These are phyloP conservation scores for Varroa destructor DNA, from an alignment of 1,140 invertebrate species.

Conservation along the genomic window DNA sequence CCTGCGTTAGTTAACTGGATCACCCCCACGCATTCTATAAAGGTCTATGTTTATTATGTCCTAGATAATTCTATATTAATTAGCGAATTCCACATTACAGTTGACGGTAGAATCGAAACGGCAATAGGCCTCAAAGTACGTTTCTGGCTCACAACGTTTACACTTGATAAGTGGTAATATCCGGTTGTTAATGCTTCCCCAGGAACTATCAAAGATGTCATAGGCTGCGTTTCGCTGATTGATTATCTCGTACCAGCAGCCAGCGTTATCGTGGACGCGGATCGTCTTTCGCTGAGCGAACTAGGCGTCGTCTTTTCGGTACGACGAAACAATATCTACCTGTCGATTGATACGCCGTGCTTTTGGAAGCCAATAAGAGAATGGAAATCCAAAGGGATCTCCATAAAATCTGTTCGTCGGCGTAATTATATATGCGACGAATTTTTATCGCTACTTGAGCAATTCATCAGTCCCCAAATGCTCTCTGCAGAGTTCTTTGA, in stretches of 20 bases:
- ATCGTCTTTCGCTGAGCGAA: not conserved
- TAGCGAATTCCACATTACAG: too few species aligned
- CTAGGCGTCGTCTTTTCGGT: not conserved
- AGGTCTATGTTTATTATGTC: too few species aligned
- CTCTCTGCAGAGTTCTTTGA: not conserved
- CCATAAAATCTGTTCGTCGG: not conserved
- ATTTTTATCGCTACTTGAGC: not conserved
- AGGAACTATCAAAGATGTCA: not conserved
- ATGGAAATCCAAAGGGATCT: not conserved
- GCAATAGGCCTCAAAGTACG: not conserved
- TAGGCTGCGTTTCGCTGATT: not conserved
- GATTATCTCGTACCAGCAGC: not conserved
- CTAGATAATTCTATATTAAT: too few species aligned
- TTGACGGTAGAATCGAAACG: too few species aligned
- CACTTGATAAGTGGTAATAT: not conserved
- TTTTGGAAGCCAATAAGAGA: not conserved
- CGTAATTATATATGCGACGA: not conserved
- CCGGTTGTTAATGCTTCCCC: not conserved
- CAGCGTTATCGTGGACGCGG: not conserved
- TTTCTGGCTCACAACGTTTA: not conserved
- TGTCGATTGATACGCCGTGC: not conserved
- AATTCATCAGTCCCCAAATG: conserved; percentile 7
- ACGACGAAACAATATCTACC: not conserved
- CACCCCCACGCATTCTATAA: too few species aligned
- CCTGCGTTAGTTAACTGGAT: too few species aligned